phyloP scores from a whole-genome alignment of 1,140 invertebrate genomes.

The Microplitis demolitor region DNA sequence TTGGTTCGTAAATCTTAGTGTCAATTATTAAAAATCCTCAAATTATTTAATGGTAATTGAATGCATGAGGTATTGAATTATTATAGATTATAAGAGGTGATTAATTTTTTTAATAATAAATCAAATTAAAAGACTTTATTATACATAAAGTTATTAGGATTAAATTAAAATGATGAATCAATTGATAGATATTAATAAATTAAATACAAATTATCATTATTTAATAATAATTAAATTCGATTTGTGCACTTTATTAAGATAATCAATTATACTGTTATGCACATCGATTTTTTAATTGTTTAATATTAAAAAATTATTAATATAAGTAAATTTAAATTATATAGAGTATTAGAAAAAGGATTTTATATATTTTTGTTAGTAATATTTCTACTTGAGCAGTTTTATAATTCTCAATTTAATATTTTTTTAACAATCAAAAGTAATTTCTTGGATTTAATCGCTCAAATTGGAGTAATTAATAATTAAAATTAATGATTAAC shows the following conservation, averaged over 20 bases:
- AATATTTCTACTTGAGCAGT: neutral
- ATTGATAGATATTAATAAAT: neutral
- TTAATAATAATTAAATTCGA: neutral
- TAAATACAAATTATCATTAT: neutral
- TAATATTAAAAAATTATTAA: too few relatives aligned
- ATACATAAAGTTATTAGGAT: neutral
- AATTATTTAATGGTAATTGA: neutral
- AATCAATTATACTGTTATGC: neutral
- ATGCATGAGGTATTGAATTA: neutral
- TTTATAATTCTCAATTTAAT: neutral
- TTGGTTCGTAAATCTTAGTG: conserved; percentile 79
- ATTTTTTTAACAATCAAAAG: too few relatives aligned
- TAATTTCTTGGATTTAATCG: too few relatives aligned
- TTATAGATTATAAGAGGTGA: too few relatives aligned
- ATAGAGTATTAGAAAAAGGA: neutral
- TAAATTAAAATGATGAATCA: neutral
- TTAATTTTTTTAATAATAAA: too few relatives aligned
- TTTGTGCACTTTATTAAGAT: neutral
- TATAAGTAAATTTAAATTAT: too few relatives aligned
- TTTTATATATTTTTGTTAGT: neutral
- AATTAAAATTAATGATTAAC: too few relatives aligned
- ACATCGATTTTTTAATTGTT: neutral
- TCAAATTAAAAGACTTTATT: too few relatives aligned
- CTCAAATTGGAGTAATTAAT: too few relatives aligned
- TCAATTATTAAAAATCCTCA: conserved; percentile 27